Base-by-base conservation (phyloP, 1,140 invertebrate species). In the Papilio machaon region DNA sequence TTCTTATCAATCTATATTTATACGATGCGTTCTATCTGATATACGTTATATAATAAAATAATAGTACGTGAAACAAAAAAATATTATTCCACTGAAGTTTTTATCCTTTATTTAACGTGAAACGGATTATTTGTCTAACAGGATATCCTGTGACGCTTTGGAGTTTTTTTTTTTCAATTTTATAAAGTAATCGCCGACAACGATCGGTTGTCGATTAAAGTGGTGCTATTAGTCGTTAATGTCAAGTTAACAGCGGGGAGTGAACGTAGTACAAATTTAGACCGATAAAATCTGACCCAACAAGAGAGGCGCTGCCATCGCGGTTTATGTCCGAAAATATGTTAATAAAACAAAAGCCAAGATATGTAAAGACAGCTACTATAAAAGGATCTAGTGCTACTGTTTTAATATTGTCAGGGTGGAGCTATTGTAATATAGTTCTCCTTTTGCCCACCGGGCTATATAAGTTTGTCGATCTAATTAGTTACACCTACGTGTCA, bases 121-220 rank as follows among this genome's bases (percentile, higher is more conserved):
- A 87, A 90, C 88, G 86, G 85, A 87, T 88, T 86, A 86, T 85
- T 85, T 88, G 73, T 80, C 1, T 43, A 43, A 4, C 80, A 82
- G n/a, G n/a, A 84, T 87, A 87, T 86, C 84, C 82, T 86, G 84
- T 88, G 84, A 86, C 85, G 85, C 82, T 85, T 82, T 80, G 85
- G 73, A 85, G 86, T 89, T 89, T 86, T 83, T 86, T 86, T 30
- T 83, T 82, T 84, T 84, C 67, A 52, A 74, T 79, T 80, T 81
- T 77, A 73, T 64, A 84, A 85, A 86, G 84, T 86, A 85, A 88
- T 87, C 86, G 87, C 87, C 86, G 86, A 87, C 87, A 89, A 86
- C 85, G 85, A 87, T 89, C 86, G 88, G 52, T 83, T 89, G 87
- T 89, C 89, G 89, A 91, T 91, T 90, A 90, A 87, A 86, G 88